These are phyloP conservation scores for Isaurus tuberculatus DNA, from an alignment of 92 coral and sea anemone species.

Conservation along the genomic window DNA sequence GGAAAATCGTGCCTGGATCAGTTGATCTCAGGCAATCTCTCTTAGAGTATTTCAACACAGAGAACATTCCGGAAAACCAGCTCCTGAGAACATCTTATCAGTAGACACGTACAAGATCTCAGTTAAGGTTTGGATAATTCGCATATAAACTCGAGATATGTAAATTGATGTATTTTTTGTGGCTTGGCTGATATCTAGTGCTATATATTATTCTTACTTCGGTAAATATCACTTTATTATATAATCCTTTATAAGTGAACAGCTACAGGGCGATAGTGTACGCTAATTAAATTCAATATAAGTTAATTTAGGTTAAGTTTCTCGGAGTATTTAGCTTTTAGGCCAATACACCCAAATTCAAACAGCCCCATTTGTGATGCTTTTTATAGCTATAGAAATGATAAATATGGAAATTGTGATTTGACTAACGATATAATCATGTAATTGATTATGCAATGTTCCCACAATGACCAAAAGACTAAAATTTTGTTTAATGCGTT, in stretches of 20 bases:
- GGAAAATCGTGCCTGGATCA: not conserved
- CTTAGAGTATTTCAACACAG: not conserved
- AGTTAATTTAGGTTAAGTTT: not conserved
- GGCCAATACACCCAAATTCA: not conserved
- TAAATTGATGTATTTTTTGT: not conserved
- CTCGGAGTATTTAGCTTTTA: not conserved
- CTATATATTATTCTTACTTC: not conserved
- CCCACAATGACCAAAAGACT: too few species aligned
- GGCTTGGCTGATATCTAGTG: not conserved
- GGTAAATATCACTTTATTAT: not conserved
- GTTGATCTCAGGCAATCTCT: not conserved
- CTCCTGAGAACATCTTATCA: not conserved
- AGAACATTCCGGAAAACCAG: not conserved
- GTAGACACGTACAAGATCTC: not conserved
- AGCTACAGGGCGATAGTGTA: not conserved
- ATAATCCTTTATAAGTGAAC: not conserved
- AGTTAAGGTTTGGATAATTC: not conserved
- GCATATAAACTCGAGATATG: not conserved
- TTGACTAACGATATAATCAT: too few species aligned
- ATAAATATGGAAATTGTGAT: too few species aligned
- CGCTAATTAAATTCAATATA: not conserved
- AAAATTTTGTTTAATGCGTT: not conserved
- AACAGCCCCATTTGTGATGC: too few species aligned
- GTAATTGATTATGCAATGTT: too few species aligned
- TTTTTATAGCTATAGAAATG: too few species aligned